These are phyloP conservation scores for Epinotia brunnichana DNA, from an alignment of 2,888 invertebrate genomes.

Conservation along the genomic window DNA sequence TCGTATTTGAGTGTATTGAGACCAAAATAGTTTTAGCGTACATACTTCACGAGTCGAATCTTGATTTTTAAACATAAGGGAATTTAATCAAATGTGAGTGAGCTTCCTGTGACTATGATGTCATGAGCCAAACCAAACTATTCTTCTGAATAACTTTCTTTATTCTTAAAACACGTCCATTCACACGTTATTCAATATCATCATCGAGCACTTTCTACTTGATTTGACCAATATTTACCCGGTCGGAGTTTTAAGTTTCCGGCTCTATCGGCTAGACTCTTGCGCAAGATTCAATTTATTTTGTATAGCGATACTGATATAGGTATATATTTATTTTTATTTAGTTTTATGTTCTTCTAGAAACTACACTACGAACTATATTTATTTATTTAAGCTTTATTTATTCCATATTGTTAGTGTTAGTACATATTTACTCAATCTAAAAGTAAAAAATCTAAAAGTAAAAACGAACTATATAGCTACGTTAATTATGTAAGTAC, in stretches of 20 bases:
- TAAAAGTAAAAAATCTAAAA: too few species aligned
- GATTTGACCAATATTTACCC: conserved; percentile 24
- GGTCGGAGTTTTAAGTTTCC: neutral
- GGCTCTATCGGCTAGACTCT: neutral
- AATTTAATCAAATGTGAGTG: too few species aligned
- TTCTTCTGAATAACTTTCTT: conserved; percentile 2
- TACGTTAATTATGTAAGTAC: too few species aligned
- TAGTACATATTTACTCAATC: too few species aligned
- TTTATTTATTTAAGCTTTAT: too few species aligned
- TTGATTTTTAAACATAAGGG: neutral
- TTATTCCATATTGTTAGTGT: too few species aligned
- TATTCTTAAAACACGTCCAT: conserved; percentile 1
- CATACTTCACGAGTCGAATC: neutral
- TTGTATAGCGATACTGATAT: neutral
- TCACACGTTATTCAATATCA: conserved; percentile 17
- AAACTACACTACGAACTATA: too few species aligned
- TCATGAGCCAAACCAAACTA: neutral
- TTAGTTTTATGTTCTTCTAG: too few species aligned
- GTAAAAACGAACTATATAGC: too few species aligned
- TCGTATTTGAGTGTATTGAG: neutral
- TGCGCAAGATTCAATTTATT: neutral
- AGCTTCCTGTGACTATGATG: too few species aligned
- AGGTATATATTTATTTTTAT: too few species aligned
- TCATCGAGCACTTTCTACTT: conserved; percentile 21
- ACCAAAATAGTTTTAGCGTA: neutral